Base-by-base conservation (phyloP, 2,797 vertebrate species). In the Notolepis coatsorum region DNA sequence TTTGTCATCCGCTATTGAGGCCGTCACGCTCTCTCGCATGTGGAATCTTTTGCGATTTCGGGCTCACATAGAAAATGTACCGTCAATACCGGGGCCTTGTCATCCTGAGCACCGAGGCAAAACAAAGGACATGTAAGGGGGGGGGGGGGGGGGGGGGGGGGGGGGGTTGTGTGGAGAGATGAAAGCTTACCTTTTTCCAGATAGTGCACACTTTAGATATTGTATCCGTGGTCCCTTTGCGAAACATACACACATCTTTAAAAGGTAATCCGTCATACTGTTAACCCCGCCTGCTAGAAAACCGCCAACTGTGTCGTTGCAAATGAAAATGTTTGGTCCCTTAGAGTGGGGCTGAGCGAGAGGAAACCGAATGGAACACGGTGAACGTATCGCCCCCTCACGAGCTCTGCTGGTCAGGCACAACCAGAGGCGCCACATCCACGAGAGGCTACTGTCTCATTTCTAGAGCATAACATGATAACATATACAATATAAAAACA, bases 211-310 rank as follows among this genome's bases (percentile, higher is more conserved):
- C 12, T 12, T n/a, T 37, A 12, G 35, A 3, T 12, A 4, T 3
- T 37, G 35, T 10, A 37, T 12, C n/a, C 15, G 30, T 31, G 0
- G 30, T 15, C 61, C 4, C 9, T 31, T 37, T 45, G n/a, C 20
- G n/a, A n/a, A 50, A 50, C 28, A 31, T 30, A 31, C 23, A 15
- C 50, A 51, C 39, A 61, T 68, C 47, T 3, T 33, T 1, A 5
- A 31, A 24, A 46, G 6, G 37, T 46, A 12, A 7, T 33, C 9
- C 55, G 65, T 30, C 2, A 20, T 53, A 0, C 13, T 6, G 23
- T 46, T 56, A 43, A 73, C 65, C 63, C 21, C 39, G 52, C 17
- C 12, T 0, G 43, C 24, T 15, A 6, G 37, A 45, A 24, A 55
- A 65, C 35, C 25, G 61, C 58, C 47, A 21, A 7, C 43, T 28